Evolutionary conservation across 1,140 invertebrate species (phyloP).

Genomic region (Sitobion miscanthi): DNA sequence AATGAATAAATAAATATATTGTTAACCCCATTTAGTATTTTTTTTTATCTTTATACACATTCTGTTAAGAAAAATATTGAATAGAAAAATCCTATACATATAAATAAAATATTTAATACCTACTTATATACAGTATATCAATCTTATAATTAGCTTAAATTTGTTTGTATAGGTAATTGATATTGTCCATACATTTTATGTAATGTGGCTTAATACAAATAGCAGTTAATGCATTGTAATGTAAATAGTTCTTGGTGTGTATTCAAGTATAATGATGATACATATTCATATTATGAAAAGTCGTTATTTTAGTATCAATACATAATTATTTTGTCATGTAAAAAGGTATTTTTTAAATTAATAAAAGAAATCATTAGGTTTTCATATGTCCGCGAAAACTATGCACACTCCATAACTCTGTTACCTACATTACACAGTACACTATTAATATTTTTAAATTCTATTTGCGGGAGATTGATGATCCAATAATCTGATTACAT

Average conservation of each 20-base stretch:
- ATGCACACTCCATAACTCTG: too few relatives aligned
- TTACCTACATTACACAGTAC: too few relatives aligned
- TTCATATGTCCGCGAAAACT: too few relatives aligned
- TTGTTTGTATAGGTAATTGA: background rate
- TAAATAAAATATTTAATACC: background rate
- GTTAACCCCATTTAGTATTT: constrained; percentile 46
- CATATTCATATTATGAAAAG: background rate
- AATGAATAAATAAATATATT: constrained; percentile 48
- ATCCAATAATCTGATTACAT: too few relatives aligned
- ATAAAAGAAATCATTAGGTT: too few relatives aligned
- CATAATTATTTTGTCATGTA: background rate
- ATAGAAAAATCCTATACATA: constrained; percentile 5
- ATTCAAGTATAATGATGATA: background rate
- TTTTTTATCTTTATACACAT: constrained; percentile 8
- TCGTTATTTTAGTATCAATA: background rate
- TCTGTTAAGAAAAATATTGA: background rate
- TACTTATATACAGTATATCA: background rate
- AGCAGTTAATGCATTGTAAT: background rate
- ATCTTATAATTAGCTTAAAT: background rate
- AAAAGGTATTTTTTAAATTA: background rate
- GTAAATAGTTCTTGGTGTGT: background rate
- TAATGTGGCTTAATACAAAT: background rate
- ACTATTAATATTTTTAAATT: too few relatives aligned
- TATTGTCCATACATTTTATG: background rate
- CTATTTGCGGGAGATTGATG: too few relatives aligned